Evolutionary conservation across 1,140 invertebrate genomes (phyloP).

Genomic region (Sogatella furcifera): DNA sequence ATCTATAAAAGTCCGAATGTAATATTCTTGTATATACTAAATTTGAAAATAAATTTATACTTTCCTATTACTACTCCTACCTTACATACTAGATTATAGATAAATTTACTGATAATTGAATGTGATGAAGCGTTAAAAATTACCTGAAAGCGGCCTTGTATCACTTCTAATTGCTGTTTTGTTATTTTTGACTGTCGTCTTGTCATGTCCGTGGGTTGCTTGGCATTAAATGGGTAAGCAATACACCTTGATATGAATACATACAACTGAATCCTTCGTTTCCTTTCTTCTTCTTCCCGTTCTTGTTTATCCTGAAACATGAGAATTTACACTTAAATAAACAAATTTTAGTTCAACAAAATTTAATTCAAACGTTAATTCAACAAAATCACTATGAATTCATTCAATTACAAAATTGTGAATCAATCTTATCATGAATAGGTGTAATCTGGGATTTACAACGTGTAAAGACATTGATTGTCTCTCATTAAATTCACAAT

Average conservation of each 20-base stretch:
- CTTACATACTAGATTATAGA: not conserved
- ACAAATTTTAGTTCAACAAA: no score
- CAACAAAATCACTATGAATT: no score
- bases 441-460: no score
- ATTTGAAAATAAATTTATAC: no score
- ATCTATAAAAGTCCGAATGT: no score
- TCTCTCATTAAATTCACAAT: no score
- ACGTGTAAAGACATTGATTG: no score
- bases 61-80: no score
- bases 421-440: no score
- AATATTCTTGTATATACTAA: no score
- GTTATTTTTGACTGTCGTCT: conserved; percentile 86
- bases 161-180: conserved; percentile 90
- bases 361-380: no score
- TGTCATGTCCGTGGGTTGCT: conserved; percentile 97
- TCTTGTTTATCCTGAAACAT: conserved; percentile 63
- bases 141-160: conserved; percentile 90
- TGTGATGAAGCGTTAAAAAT: conserved; percentile 9
- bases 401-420: no score
- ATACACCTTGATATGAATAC: conserved; percentile 97
- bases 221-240: conserved; percentile 98
- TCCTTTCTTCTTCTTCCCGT: conserved; percentile 85
- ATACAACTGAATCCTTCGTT: conserved; percentile 88
- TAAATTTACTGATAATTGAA: not conserved
- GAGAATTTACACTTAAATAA: not conserved